Percentiles rank a stretch among this genome's conserved stretches.
phyloP scores from a whole-genome alignment of 92 coral and sea anemone genomes.

The Muricea muricata region DNA sequence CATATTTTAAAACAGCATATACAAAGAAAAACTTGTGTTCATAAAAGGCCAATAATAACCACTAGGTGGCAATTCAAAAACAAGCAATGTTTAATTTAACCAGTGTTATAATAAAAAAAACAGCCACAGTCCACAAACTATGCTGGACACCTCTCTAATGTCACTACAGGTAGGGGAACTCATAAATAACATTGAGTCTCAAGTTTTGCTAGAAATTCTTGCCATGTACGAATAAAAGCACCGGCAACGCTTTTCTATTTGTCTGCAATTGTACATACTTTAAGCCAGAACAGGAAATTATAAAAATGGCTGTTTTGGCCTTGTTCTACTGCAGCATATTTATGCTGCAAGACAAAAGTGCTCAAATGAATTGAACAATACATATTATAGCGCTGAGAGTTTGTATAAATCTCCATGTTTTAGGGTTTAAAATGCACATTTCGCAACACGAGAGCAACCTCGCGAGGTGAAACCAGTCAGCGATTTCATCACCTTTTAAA shows the following conservation, averaged over 20 bases:
- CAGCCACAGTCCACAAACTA: no score
- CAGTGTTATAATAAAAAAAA: not conserved
- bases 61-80: not conserved
- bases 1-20: not conserved
- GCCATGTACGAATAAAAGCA: not conserved
- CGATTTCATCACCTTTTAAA: not conserved
- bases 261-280: not conserved
- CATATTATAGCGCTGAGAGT: not conserved
- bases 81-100: not conserved
- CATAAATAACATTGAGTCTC: not conserved
- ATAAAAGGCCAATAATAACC: not conserved
- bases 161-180: not conserved
- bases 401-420: not conserved
- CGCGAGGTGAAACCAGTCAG: no score
- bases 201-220: not conserved
- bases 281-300: not conserved
- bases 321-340: not conserved
- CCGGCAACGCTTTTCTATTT: not conserved
- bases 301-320: not conserved
- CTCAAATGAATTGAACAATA: not conserved
- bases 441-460: no score
- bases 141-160: not conserved
- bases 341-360: not conserved
- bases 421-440: no score
- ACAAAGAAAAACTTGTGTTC: not conserved